phyloP scores from a whole-genome alignment of 2,888 invertebrate genomes.

The Melanchra persicariae region DNA sequence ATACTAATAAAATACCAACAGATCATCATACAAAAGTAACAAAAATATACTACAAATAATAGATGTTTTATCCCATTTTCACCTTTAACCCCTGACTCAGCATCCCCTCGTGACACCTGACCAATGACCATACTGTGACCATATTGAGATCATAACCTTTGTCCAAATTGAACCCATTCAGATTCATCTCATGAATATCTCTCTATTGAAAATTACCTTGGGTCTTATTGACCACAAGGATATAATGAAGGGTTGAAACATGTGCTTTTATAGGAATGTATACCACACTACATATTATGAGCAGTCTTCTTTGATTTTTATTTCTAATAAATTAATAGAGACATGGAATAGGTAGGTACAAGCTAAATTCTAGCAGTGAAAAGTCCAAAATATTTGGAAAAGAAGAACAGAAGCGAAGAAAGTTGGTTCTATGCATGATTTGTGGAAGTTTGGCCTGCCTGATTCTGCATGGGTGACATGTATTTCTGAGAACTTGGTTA shows the following conservation, averaged over 20 bases:
- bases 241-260: conserved; percentile 1
- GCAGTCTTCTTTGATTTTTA: too few species aligned
- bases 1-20: background rate
- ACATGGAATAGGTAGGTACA: too few species aligned
- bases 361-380: too few species aligned
- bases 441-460: too few species aligned
- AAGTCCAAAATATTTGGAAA: too few species aligned
- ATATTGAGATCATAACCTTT: conserved; percentile 51
- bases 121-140: conserved; percentile 26
- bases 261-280: too few species aligned
- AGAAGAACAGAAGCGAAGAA: too few species aligned
- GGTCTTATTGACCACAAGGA: conserved; percentile 24
- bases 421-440: too few species aligned
- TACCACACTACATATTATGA: too few species aligned
- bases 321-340: too few species aligned
- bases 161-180: conserved; percentile 51
- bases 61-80: conserved; percentile 42
- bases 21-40: background rate
- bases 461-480: too few species aligned
- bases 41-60: background rate
- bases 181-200: conserved; percentile 59
- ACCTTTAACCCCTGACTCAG: conserved; percentile 49
- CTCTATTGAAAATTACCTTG: conserved; percentile 9
- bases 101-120: conserved; percentile 53
- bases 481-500: too few species aligned